Percentiles rank a stretch among this genome's conserved stretches.
Evolutionary conservation across 2,888 invertebrate genomes (phyloP).

Genomic region (Cantharis rustica): DNA sequence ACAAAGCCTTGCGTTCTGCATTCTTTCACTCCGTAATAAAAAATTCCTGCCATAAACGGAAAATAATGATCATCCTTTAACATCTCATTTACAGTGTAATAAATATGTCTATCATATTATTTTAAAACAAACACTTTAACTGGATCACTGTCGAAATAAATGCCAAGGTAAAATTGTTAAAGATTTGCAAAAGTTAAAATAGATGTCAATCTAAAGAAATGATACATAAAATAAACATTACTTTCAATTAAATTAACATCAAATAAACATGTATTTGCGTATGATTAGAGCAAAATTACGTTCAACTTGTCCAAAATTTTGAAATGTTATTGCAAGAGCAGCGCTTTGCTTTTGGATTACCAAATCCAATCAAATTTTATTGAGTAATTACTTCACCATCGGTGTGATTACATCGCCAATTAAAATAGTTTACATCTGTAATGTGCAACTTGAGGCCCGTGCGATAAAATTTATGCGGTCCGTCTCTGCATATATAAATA

Average conservation of each 20-base stretch:
- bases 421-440: not conserved
- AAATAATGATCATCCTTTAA: not conserved
- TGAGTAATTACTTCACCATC: not conserved
- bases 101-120: not conserved
- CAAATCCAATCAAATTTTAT: not conserved
- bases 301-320: not conserved
- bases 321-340: not conserved
- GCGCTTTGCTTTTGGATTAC: not conserved
- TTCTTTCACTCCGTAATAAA: not conserved
- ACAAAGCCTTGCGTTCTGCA: not conserved
- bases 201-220: not conserved
- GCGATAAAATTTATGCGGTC: too few species aligned
- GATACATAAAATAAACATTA: not conserved
- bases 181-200: not conserved
- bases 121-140: not conserved
- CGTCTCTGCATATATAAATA: too few species aligned
- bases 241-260: not conserved
- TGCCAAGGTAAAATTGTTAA: not conserved
- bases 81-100: not conserved
- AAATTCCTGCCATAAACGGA: not conserved
- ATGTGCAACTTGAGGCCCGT: not conserved
- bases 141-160: not conserved
- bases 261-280: not conserved
- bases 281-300: not conserved
- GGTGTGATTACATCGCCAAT: not conserved